Evolutionary conservation across 2,888 invertebrate species (phyloP), one percentile per base, ranked within the genome.

Genomic region (Tenthredo scrophulariae): DNA sequence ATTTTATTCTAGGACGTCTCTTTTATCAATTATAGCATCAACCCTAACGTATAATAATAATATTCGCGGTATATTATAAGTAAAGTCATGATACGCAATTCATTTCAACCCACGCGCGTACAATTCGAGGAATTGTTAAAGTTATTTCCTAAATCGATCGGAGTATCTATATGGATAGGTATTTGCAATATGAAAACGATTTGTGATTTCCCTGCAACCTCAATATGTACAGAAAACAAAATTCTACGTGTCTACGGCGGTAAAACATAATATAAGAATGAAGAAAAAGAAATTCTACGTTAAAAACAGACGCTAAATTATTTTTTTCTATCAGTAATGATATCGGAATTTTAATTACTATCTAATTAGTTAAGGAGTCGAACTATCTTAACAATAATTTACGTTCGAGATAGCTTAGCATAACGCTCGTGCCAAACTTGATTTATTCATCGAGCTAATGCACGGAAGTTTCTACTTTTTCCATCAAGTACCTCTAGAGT

Each of bases 341-440:
- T 54, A n/a, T n/a, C n/a, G n/a, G 7, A 54, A n/a, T 54, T 54
- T n/a, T n/a, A 7, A 54, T 54, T n/a, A 54, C n/a, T n/a, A 54
- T 54, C n/a, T 7, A 54, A 54, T 54, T 54, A n/a, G 7, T 54
- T 54, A 6, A 2, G 7, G 7, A n/a, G 7, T 54, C n/a, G 6
- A 54, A 54, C 7, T 13, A 67, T 67, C 26, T 29, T 7, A 67
- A 29, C 29, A 18, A 10, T 67, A 33, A 43, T 74, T 40, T 26
- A 40, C 9, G 29, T 15, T n/a, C 33, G 18, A 33, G 13, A 29
- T 40, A 43, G 26, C 40, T 6, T 33, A 29, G 29, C n/a, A 37
- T 37, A 54, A 77, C 13, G 77, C 77, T 46, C 77, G 77, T 77
- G 77, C 77, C 50, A 54, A 77, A 77, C 77, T 77, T 50, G 54